These are phyloP conservation scores for Apostichopus japonicus DNA, from an alignment of 35 echinoderm and acorn worm genomes.

Conservation along the genomic window DNA sequence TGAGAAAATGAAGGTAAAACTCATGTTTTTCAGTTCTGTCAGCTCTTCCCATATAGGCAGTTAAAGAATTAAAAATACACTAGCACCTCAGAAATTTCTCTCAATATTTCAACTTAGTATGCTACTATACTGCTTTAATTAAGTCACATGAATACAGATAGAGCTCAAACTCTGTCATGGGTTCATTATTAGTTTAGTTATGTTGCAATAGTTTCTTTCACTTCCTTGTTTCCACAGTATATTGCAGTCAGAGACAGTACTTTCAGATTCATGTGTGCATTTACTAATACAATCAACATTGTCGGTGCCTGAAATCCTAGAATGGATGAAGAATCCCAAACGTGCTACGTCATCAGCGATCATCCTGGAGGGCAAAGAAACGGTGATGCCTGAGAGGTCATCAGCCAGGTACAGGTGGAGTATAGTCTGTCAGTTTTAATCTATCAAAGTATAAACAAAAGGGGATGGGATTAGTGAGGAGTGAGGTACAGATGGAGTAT, in stretches of 20 bases:
- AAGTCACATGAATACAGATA: neutral
- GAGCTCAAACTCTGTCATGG: neutral
- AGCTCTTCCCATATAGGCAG: no score
- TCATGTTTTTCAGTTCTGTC: no score
- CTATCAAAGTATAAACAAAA: neutral
- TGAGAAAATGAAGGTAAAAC: no score
- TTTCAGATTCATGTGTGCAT: slow-evolving; percentile 45
- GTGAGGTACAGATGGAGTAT: neutral
- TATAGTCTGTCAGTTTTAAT: neutral
- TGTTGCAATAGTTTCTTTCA: neutral
- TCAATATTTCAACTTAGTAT: neutral
- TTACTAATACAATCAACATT: slow-evolving; percentile 40
- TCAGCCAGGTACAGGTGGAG: neutral
- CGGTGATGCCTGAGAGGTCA: slow-evolving; percentile 24
- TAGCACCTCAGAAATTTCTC: neutral
- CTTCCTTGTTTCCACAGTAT: slow-evolving; percentile 31
- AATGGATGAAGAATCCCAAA: slow-evolving; percentile 49
- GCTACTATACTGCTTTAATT: neutral
- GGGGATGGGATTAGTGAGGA: neutral
- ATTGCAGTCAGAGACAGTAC: slow-evolving; percentile 30
- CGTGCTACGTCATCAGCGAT: slow-evolving; percentile 26
- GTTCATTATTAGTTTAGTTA: neutral
- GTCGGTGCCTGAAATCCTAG: slow-evolving; percentile 7
- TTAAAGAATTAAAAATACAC: neutral
- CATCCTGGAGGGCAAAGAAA: slow-evolving; percentile 38